Evolutionary conservation across 2,888 invertebrate genomes (phyloP).

Genomic region (Eremobia ochroleuca): DNA sequence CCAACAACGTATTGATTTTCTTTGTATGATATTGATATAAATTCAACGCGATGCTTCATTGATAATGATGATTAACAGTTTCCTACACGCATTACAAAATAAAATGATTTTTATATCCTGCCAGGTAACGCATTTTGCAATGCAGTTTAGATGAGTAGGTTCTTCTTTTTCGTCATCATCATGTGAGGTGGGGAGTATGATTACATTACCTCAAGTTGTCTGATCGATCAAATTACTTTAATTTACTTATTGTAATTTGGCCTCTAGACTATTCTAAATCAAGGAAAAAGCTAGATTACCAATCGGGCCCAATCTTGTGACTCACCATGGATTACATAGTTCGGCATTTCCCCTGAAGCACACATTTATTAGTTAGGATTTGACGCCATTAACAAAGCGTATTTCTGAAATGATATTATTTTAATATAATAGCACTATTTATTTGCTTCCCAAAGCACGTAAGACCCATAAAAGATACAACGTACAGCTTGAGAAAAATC

Average conservation of each 20-base stretch:
- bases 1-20: conserved; percentile 23
- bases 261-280: neutral
- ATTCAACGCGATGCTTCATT: conserved; percentile 5
- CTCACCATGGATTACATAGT: too few species aligned
- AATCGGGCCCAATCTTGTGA: neutral
- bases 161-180: neutral
- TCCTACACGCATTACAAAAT: neutral
- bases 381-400: neutral
- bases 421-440: neutral
- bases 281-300: neutral
- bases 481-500: conserved; percentile 13
- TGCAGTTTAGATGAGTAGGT: neutral
- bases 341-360: neutral
- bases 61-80: neutral
- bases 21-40: conserved; percentile 18
- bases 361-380: neutral
- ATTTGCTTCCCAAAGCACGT: conserved; percentile 31
- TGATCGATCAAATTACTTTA: neutral
- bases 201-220: too few species aligned
- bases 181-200: neutral
- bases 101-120: neutral
- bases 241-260: neutral
- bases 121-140: neutral
- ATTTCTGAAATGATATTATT: conserved; percentile 1
- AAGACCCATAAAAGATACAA: conserved; percentile 22